Conservation (phyloP, 2,797 vertebrate genomes). For the Muscicapa striata region DNA sequence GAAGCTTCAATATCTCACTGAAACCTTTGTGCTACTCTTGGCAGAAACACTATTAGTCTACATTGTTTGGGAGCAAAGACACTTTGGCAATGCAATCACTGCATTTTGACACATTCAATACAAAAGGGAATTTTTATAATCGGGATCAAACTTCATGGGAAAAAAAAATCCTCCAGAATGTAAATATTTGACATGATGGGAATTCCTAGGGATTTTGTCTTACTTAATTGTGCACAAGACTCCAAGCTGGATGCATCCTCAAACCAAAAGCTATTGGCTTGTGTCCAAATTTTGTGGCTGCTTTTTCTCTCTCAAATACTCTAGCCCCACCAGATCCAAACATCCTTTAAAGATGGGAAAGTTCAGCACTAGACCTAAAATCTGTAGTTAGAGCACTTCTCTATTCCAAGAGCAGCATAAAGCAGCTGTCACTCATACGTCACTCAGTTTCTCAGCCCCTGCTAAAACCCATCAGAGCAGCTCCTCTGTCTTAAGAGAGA, state of each 20-base stretch:
- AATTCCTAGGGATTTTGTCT: conserved; percentile 10
- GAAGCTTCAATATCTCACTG: conserved; percentile 3
- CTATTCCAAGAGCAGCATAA: background rate
- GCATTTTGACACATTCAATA: conserved; percentile 23
- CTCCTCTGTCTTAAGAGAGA: background rate
- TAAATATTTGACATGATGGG: conserved; percentile 45
- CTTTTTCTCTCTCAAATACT: background rate
- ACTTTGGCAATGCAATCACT: conserved; percentile 18
- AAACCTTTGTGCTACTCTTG: conserved; percentile 45
- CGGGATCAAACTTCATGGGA: background rate
- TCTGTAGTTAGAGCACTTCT: background rate
- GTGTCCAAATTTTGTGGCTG: conserved; percentile 18
- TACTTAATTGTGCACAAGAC: conserved; percentile 5
- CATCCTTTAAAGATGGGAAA: conserved; percentile 9
- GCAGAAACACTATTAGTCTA: conserved; percentile 23
- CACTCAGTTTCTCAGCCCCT: background rate
- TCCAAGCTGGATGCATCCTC: conserved; percentile 46
- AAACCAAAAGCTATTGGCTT: conserved; percentile 38
- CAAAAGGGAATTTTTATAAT: background rate
- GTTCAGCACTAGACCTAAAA: background rate
- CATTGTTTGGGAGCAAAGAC: conserved; percentile 52
- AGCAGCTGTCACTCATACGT: conserved; percentile 5
- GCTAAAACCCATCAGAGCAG: background rate
- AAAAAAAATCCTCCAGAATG: background rate
- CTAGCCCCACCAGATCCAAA: conserved; percentile 12